A percentile compares a stretch with the other conserved stretches of the same genome.
Evolutionary conservation across 2,113 vertebrate species (phyloP).

Genomic region (Eupsittula cactorum): DNA sequence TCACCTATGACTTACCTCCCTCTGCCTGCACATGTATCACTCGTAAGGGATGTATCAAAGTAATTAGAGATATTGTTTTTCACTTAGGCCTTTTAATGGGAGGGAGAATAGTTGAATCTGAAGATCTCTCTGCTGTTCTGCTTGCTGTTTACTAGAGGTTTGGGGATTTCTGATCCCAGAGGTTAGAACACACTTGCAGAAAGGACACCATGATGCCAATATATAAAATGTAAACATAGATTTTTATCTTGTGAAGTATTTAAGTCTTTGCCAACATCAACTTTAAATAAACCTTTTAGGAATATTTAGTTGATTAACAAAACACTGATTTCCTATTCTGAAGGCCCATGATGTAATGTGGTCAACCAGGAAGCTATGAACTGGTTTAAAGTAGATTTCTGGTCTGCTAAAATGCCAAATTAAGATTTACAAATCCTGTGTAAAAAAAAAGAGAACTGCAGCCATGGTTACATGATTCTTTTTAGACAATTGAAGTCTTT

Average conservation of each 20-base stretch:
- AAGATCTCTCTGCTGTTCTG: background rate
- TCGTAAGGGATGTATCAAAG: background rate
- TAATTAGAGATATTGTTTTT: background rate
- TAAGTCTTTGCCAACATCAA: background rate
- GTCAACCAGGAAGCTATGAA: background rate
- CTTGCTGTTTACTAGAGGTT: background rate
- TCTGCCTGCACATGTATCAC: background rate
- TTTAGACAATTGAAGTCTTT: background rate
- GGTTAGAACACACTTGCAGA: background rate
- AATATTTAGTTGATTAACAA: background rate
- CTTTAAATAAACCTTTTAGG: background rate
- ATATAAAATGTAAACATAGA: background rate
- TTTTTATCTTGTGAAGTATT: background rate
- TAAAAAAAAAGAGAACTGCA: background rate
- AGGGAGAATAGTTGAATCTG: background rate
- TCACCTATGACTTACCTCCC: background rate
- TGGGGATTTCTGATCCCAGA: background rate
- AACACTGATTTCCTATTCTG: background rate
- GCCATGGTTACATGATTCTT: background rate
- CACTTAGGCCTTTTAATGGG: background rate
- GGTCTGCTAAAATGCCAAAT: background rate
- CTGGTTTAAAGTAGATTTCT: background rate
- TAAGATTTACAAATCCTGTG: background rate
- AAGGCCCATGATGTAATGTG: background rate
- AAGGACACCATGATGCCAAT: background rate